These are phyloP conservation scores for Ailurus styani DNA, from an alignment of 2,113 vertebrate genomes.

Conservation along the genomic window DNA sequence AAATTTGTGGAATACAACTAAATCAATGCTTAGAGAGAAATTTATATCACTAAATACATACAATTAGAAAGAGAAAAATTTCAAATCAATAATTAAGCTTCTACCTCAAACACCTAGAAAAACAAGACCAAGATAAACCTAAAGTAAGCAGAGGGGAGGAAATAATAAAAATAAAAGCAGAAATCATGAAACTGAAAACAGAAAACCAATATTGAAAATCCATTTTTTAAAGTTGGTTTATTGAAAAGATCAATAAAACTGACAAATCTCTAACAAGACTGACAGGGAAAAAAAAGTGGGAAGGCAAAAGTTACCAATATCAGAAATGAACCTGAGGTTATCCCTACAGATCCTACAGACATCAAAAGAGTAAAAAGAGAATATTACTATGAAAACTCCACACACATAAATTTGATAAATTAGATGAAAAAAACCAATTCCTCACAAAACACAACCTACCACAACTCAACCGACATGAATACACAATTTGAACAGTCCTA, in stretches of 20 bases:
- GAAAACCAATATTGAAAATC: conserved; percentile 14
- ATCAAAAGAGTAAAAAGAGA: background rate
- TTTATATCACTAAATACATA: background rate
- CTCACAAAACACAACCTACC: background rate
- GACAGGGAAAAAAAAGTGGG: background rate
- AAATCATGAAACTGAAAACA: background rate
- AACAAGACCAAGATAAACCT: background rate
- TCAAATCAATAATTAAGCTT: background rate
- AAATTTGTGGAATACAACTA: background rate
- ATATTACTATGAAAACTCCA: background rate
- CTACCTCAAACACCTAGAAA: background rate
- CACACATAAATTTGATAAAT: background rate
- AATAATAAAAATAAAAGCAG: background rate
- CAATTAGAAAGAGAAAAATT: background rate
- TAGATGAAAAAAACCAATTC: background rate
- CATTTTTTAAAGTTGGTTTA: background rate
- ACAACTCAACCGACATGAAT: background rate
- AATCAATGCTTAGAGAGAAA: background rate
- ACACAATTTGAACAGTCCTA: background rate
- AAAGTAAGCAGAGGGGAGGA: background rate
- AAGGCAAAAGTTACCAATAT: background rate
- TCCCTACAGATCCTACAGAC: background rate
- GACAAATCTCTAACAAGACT: background rate
- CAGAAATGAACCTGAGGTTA: background rate
- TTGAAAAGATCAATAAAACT: background rate